A percentile compares a stretch with the other conserved stretches of the same genome.
These are phyloP conservation scores for Pygocentrus nattereri DNA, from an alignment of 2,797 vertebrate genomes.

Conservation along the genomic window DNA sequence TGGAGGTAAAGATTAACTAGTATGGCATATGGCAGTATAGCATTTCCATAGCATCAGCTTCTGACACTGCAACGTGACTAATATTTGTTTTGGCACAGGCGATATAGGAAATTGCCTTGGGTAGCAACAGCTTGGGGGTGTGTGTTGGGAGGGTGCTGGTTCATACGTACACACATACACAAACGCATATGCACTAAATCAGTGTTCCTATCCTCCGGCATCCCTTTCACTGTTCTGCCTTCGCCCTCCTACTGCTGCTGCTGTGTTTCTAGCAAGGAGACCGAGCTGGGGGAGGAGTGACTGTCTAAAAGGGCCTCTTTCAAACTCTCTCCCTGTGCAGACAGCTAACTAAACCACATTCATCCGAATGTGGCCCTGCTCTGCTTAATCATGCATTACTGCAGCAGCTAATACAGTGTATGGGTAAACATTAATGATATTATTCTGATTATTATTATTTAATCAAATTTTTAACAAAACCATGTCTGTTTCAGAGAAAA, in stretches of 20 bases:
- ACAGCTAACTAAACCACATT: not conserved
- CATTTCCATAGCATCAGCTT: not conserved
- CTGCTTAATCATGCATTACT: not conserved
- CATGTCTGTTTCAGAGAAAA: no score
- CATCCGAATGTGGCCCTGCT: not conserved
- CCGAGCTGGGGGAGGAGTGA: not conserved
- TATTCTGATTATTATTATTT: no score
- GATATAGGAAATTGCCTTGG: slow-evolving; percentile 1
- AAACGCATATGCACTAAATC: not conserved
- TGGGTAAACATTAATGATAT: no score
- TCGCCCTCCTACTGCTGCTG: slow-evolving; percentile 8
- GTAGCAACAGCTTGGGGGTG: not conserved
- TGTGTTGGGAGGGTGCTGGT: not conserved
- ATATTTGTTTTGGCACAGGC: not conserved
- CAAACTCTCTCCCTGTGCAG: not conserved
- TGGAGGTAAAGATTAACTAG: not conserved
- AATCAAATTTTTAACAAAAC: no score
- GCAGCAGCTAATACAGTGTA: not conserved
- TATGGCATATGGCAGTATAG: not conserved
- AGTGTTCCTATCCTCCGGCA: not conserved
- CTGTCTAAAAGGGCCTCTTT: not conserved
- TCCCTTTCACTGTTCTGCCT: not conserved
- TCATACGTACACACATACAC: not conserved
- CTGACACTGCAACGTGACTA: slow-evolving; percentile 8
- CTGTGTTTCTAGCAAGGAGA: slow-evolving; percentile 1